phyloP scores from a whole-genome alignment of 2,888 invertebrate species.

The Imbricaverruca yamaguchii region DNA sequence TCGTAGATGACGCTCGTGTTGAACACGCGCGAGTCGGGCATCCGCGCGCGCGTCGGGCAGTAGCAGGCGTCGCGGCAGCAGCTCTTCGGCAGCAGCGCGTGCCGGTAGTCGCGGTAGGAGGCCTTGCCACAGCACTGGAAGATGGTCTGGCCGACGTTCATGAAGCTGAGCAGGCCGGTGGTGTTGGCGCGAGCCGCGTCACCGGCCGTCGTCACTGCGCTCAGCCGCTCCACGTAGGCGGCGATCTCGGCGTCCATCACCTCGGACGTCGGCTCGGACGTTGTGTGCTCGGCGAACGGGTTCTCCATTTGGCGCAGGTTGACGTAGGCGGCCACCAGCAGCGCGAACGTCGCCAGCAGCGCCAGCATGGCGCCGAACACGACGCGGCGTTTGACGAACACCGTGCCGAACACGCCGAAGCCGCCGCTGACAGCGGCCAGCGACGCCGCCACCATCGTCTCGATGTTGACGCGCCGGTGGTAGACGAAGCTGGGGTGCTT shows the following conservation, averaged over 20 bases:
- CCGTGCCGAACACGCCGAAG: background rate
- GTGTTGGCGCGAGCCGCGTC: background rate
- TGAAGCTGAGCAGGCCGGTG: background rate
- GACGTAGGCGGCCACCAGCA: background rate
- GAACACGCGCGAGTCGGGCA: background rate
- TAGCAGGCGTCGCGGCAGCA: background rate
- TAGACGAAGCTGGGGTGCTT: background rate
- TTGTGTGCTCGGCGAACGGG: background rate
- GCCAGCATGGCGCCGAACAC: background rate
- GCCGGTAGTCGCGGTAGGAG: background rate
- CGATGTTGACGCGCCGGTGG: background rate
- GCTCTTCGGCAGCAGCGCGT: background rate
- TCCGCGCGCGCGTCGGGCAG: background rate
- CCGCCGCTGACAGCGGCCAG: background rate
- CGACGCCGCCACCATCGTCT: background rate
- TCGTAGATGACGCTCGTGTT: background rate
- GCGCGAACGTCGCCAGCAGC: background rate
- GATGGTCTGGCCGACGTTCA: slow-evolving; percentile 9
- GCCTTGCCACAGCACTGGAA: slow-evolving; percentile 2
- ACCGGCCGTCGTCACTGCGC: background rate
- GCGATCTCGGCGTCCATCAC: background rate
- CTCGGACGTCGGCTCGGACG: background rate
- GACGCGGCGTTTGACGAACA: background rate
- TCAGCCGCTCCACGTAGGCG: background rate
- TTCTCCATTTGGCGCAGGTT: slow-evolving; percentile 6